phyloP scores from a whole-genome alignment of 2,888 invertebrate species.

The Opisthograptis luteolata region DNA sequence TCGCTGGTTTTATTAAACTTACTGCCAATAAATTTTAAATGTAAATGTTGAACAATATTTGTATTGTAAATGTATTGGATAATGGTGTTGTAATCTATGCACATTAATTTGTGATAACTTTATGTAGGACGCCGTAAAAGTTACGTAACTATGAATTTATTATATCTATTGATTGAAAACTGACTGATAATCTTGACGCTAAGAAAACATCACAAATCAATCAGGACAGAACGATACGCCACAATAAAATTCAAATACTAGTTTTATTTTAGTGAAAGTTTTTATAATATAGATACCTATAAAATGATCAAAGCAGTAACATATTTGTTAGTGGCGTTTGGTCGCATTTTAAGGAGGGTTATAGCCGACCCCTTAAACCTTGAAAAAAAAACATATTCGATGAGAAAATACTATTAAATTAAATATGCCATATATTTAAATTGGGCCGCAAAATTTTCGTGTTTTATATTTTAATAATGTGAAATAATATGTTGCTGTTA shows the following conservation, averaged over 20 bases:
- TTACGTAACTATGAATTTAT: constrained; percentile 16
- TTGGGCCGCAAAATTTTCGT: background rate
- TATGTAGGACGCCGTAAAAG: constrained; percentile 17
- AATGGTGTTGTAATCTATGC: constrained; percentile 22
- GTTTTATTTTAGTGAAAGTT: no score
- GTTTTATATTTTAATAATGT: constrained; percentile 4
- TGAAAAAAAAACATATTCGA: no score
- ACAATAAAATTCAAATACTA: no score
- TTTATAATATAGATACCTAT: no score
- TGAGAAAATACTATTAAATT: no score
- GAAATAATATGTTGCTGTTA: constrained; percentile 12
- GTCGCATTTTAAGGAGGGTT: no score
- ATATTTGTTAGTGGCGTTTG: no score
- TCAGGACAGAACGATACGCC: no score
- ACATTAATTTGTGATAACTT: constrained; percentile 19
- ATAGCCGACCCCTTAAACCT: no score
- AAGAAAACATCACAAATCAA: no score
- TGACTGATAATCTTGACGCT: background rate
- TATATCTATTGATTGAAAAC: constrained; percentile 4
- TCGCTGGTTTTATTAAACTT: constrained; percentile 26
- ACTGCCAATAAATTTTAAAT: constrained; percentile 28
- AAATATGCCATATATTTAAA: no score
- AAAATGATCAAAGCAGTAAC: no score
- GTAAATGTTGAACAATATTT: constrained; percentile 20
- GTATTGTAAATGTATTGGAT: constrained; percentile 23